A percentile compares a stretch with the other conserved stretches of the same genome.
Conservation (phyloP, 2,113 vertebrate genomes). For the Canis aureus region DNA sequence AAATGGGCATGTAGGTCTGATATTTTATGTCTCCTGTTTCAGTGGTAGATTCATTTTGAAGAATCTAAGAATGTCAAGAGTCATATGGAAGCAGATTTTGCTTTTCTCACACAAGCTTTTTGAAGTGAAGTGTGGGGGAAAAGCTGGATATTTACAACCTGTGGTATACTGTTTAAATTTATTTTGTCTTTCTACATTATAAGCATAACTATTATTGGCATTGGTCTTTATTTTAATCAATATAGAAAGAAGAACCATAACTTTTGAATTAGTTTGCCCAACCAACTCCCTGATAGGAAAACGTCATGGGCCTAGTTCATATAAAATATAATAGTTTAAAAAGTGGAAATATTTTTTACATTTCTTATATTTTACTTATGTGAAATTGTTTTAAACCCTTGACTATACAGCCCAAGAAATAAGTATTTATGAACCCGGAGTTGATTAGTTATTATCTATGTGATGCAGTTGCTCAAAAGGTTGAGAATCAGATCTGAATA, state of each 20-base stretch:
- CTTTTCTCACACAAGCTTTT: constrained; percentile 41
- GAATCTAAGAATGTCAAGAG: not conserved
- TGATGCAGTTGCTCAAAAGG: not conserved
- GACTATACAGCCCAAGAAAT: not conserved
- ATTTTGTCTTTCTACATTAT: not conserved
- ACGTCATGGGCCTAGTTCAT: not conserved
- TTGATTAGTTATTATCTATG: not conserved
- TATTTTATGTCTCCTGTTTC: not conserved
- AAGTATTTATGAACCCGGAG: not conserved
- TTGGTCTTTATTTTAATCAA: constrained; percentile 47
- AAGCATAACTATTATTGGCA: not conserved
- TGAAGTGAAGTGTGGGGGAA: not conserved
- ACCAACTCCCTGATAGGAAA: not conserved
- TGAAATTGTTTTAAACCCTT: constrained; percentile 51
- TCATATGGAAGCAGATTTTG: constrained; percentile 5
- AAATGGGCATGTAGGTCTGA: not conserved
- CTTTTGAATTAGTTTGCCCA: constrained; percentile 49
- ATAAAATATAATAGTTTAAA: constrained; percentile 12
- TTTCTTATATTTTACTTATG: constrained; percentile 29
- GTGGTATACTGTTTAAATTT: constrained; percentile 25
- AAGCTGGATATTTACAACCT: constrained; percentile 12
- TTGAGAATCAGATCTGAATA: constrained; percentile 24
- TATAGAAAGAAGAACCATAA: not conserved
- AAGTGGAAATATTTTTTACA: not conserved
- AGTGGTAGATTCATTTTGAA: constrained; percentile 9